A percentile compares a stretch with the other conserved stretches of the same genome.
Conservation (phyloP, 2,113 vertebrate species). For the Hemiscyllium ocellatum region DNA sequence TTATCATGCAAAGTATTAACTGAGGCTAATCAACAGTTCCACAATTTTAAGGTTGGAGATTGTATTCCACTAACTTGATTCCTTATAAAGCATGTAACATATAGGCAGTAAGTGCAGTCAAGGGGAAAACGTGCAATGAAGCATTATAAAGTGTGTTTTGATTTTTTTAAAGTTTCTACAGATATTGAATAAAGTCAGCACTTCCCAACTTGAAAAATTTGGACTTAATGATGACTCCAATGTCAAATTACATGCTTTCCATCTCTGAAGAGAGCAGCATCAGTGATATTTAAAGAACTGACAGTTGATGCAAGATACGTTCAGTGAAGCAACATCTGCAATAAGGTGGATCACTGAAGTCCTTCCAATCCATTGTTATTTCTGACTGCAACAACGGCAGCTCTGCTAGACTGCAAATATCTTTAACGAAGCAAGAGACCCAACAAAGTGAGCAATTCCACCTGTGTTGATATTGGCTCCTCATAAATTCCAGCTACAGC, state of each 20-base stretch:
- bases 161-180: too few species aligned
- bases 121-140: background rate
- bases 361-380: background rate
- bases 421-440: background rate
- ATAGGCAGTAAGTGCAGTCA: background rate
- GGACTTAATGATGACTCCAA: background rate
- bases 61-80: background rate
- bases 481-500: background rate
- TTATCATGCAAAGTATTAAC: background rate
- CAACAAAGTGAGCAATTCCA: background rate
- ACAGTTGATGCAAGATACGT: background rate
- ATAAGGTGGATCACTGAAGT: background rate
- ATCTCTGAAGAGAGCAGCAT: background rate
- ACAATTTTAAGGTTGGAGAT: background rate
- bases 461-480: background rate
- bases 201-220: background rate
- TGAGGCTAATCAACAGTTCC: background rate
- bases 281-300: background rate
- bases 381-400: background rate
- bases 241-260: background rate
- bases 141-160: background rate
- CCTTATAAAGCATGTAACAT: background rate
- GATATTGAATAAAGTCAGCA: background rate
- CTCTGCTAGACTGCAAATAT: background rate
- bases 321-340: background rate